These are phyloP conservation scores for Onchidella celtica DNA, from an alignment of 2,888 invertebrate genomes.

Conservation along the genomic window DNA sequence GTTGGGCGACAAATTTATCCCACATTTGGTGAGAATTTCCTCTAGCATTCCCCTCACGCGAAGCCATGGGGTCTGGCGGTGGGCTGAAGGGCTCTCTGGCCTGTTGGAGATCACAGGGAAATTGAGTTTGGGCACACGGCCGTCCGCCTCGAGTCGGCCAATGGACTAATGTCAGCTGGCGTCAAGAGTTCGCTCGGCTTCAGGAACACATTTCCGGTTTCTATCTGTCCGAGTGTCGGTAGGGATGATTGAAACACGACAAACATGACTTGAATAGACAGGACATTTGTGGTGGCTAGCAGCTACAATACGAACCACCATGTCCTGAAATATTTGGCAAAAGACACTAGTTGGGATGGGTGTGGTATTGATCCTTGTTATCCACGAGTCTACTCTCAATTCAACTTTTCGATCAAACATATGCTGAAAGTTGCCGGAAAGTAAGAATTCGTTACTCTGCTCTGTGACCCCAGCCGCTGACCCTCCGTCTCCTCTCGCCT, in stretches of 20 bases:
- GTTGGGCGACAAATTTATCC: neutral
- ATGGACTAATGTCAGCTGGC: constrained; percentile 37
- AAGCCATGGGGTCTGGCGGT: constrained; percentile 12
- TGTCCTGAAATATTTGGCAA: neutral
- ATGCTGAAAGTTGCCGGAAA: too few relatives aligned
- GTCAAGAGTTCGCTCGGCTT: constrained; percentile 36
- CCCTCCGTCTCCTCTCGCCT: too few relatives aligned
- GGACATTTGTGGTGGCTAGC: neutral
- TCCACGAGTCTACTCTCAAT: too few relatives aligned
- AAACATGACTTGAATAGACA: constrained; percentile 45
- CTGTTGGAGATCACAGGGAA: constrained; percentile 26
- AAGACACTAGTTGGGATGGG: too few relatives aligned
- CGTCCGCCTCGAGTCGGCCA: constrained; percentile 28
- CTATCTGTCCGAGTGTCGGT: constrained; percentile 33
- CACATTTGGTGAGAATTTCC: constrained; percentile 13
- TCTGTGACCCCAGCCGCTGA: too few relatives aligned
- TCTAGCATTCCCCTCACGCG: constrained; percentile 35
- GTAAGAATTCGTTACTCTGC: too few relatives aligned
- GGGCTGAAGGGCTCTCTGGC: constrained; percentile 22
- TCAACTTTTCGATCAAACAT: too few relatives aligned
- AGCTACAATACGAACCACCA: constrained; percentile 3
- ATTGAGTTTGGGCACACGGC: constrained; percentile 42
- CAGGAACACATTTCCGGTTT: constrained; percentile 36
- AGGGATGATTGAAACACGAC: constrained; percentile 43
- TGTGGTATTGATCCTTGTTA: too few relatives aligned